A percentile compares a stretch with the other conserved stretches of the same genome.
phyloP scores from a whole-genome alignment of 1,140 invertebrate species.

The Bilobella aurantiaca region DNA sequence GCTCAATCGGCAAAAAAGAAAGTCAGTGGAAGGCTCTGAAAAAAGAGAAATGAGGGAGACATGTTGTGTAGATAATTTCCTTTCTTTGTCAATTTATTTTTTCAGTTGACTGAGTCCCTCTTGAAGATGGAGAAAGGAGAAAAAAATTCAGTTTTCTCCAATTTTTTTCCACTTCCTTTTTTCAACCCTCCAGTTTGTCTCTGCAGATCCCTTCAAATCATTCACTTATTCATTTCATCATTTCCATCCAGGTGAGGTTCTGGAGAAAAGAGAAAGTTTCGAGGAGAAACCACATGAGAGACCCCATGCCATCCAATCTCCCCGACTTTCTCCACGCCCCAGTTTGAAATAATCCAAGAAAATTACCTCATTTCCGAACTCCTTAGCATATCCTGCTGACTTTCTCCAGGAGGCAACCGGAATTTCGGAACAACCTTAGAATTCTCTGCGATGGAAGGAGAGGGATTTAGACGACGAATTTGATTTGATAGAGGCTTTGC shows the following conservation, averaged over 20 bases:
- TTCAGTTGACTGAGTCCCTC: constrained; percentile 2
- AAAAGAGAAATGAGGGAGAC: constrained; percentile 7
- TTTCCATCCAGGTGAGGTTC: background rate
- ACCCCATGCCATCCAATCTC: background rate
- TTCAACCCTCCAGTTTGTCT: background rate
- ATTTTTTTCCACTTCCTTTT: background rate
- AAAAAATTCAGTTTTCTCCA: too few relatives aligned
- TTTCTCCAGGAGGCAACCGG: too few relatives aligned
- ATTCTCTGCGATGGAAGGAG: too few relatives aligned
- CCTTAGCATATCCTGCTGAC: too few relatives aligned
- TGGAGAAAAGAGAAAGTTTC: background rate
- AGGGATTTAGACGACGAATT: too few relatives aligned
- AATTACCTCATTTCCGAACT: too few relatives aligned
- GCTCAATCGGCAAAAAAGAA: constrained; percentile 16
- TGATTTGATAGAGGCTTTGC: too few relatives aligned
- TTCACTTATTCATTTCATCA: background rate
- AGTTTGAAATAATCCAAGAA: too few relatives aligned
- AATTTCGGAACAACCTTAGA: too few relatives aligned
- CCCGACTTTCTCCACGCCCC: too few relatives aligned
- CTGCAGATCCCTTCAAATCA: background rate
- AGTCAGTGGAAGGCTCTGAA: background rate
- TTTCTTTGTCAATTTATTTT: constrained; percentile 21
- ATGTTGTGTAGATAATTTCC: constrained; percentile 19
- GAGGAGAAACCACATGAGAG: too few relatives aligned
- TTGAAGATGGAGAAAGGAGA: background rate